Evolutionary conservation across 2,888 invertebrate species (phyloP).

Genomic region (Caenorhabditis sp.): DNA sequence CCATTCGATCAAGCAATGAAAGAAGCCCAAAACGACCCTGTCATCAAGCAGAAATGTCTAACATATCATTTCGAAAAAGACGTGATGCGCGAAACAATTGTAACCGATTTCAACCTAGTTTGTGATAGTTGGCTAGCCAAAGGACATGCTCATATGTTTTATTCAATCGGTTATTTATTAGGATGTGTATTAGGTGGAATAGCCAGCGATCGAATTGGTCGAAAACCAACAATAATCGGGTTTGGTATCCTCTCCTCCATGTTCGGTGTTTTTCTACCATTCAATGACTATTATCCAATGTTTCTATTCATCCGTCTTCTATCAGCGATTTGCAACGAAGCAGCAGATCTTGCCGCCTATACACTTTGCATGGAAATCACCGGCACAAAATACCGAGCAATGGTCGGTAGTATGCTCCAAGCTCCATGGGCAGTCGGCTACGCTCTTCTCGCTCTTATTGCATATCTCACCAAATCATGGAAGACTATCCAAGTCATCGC

Average conservation of each 20-base stretch:
- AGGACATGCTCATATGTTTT: slow-evolving; percentile 71
- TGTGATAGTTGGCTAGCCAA: slow-evolving; percentile 69
- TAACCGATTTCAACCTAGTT: slow-evolving; percentile 71
- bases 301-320: slow-evolving; percentile 65
- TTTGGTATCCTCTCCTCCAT: slow-evolving; percentile 71
- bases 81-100: slow-evolving; percentile 70
- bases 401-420: slow-evolving; percentile 70
- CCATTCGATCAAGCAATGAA: slow-evolving; percentile 58
- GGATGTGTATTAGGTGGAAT: slow-evolving; percentile 70
- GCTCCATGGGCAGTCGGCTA: slow-evolving; percentile 71
- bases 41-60: slow-evolving; percentile 55
- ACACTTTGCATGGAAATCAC: slow-evolving; percentile 71
- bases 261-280: slow-evolving; percentile 70
- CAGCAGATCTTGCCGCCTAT: slow-evolving; percentile 71
- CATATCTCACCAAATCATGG: slow-evolving; percentile 70
- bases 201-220: slow-evolving; percentile 69
- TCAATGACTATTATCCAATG: slow-evolving; percentile 61
- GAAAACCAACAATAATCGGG: slow-evolving; percentile 71
- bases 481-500: slow-evolving; percentile 69
- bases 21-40: slow-evolving; percentile 46
- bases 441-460: slow-evolving; percentile 69
- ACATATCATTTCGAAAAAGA: slow-evolving; percentile 66
- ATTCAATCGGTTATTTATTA: slow-evolving; percentile 70
- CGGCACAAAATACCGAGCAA: slow-evolving; percentile 65
- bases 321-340: slow-evolving; percentile 66